Evolutionary conservation across 1,140 invertebrate genomes (phyloP).

Genomic region (Pseudomyrmex dendroicus): DNA sequence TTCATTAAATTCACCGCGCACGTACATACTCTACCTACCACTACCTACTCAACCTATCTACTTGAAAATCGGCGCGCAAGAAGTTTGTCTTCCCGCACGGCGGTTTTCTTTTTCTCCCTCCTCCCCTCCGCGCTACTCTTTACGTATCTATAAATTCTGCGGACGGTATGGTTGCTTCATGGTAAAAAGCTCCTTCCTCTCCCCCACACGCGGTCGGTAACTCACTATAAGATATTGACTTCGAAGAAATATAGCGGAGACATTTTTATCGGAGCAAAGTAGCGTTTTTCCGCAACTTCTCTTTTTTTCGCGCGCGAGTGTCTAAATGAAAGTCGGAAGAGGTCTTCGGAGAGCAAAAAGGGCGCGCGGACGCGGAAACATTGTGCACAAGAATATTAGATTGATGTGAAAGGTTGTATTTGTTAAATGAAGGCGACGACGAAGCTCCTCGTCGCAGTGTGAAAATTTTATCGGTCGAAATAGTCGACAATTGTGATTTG

Average conservation of each 20-base stretch:
- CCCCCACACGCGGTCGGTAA: conserved; percentile 1
- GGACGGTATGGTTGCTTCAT: conserved; percentile 19
- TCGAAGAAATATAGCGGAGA: conserved; percentile 37
- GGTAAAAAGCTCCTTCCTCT: conserved; percentile 31
- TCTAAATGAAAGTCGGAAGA: conserved; percentile 24
- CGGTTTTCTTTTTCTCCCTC: background rate
- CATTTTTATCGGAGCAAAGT: conserved; percentile 16
- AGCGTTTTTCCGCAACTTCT: background rate
- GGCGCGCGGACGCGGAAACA: conserved; percentile 3
- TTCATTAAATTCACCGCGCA: conserved; percentile 45
- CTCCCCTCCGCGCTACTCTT: background rate
- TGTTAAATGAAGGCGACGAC: conserved; percentile 15
- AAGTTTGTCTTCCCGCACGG: conserved; percentile 32
- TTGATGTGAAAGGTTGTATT: conserved; percentile 16
- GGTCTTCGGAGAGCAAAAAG: background rate
- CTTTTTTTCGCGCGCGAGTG: background rate
- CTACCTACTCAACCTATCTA: background rate
- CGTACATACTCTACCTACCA: background rate
- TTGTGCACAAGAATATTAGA: background rate
- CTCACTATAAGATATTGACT: conserved; percentile 48
- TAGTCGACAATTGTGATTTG: background rate
- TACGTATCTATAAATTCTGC: conserved; percentile 40
- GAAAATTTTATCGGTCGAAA: conserved; percentile 14
- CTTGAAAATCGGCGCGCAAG: conserved; percentile 28
- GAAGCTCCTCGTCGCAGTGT: background rate